Evolutionary conservation across 2,113 vertebrate species (phyloP).

Genomic region (Dipodomys merriami): DNA sequence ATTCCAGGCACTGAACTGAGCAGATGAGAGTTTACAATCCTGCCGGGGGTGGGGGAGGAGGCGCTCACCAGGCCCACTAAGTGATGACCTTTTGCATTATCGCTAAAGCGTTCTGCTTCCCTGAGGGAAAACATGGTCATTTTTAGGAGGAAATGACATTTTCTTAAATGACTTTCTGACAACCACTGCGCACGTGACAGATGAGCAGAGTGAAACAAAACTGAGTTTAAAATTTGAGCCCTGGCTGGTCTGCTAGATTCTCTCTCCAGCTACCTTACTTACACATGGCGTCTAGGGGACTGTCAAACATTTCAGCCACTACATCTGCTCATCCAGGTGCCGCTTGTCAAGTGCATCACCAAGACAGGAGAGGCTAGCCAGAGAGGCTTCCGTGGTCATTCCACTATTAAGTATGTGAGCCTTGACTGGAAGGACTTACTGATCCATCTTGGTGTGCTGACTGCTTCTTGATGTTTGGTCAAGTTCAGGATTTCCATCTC

Average conservation of each 20-base stretch:
- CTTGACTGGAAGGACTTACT: background rate
- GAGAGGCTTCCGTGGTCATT: background rate
- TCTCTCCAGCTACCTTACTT: background rate
- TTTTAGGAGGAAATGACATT: constrained; percentile 17
- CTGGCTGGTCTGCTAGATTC: background rate
- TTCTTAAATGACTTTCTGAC: constrained; percentile 19
- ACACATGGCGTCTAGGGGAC: accelerated
- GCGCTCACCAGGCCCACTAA: accelerated
- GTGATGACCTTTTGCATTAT: too few species aligned
- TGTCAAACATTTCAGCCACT: accelerated
- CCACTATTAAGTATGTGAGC: background rate
- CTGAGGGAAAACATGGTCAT: background rate
- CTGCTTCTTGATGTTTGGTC: background rate
- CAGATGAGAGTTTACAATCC: background rate
- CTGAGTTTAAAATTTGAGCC: background rate
- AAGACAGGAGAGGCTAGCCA: too few species aligned
- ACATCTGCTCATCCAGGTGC: background rate
- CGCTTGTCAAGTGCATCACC: accelerated
- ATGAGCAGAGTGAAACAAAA: background rate
- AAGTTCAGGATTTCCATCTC: background rate
- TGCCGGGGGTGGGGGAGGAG: too few species aligned
- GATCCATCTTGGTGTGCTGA: background rate
- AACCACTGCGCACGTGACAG: background rate
- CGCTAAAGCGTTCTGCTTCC: background rate
- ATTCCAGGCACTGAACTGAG: background rate